Base-by-base conservation (phyloP, 2,888 invertebrate species). In the Habroteleia sp. region DNA sequence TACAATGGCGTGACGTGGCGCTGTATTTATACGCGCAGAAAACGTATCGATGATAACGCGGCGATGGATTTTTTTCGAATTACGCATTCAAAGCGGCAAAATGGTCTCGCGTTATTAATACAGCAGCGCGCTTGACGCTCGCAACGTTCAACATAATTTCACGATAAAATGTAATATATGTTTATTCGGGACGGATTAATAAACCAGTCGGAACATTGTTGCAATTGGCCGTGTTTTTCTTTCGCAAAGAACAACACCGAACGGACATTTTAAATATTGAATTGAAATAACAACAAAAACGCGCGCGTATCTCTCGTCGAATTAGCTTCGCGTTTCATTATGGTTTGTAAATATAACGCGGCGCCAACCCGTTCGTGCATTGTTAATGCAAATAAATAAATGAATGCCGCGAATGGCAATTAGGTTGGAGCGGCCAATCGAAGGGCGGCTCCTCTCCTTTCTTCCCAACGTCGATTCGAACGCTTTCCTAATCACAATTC, bases 401-500 rank as follows among this genome's bases (percentile, higher is more conserved):
- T n/a, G n/a, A n/a, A n/a, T n/a, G n/a, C n/a, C n/a, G n/a, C n/a
- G n/a, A n/a, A n/a, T n/a, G n/a, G n/a, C n/a, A n/a, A n/a, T n/a
- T n/a, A n/a, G n/a, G n/a, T 20, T 4, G 20, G 16, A 13, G 4
- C 14, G 17, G 16, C 8, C 11, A 39, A 54, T 13, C 3, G 37
- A 17, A 8, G 13, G 6, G 6, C 10, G 5, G 17, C 33, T 44
- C n/a, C n/a, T n/a, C n/a, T 16, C 27, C 8, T 35, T 46, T 31
- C 7, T 6, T 11, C 23, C 3, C 1, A 7, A 14, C 20, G 16
- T 5, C 3, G 20, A 13, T 0, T 5, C 20, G 14, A 11, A 52
- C 48, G 39, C 35, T 16, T 48, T 39, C 25, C 48, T 66, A 56
- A 66, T 66, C 66, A 13, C 39, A 41, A 50, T 56, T 56, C 14